Base-by-base conservation (phyloP, 2,888 invertebrate genomes). In the Helicoverpa assulta region DNA sequence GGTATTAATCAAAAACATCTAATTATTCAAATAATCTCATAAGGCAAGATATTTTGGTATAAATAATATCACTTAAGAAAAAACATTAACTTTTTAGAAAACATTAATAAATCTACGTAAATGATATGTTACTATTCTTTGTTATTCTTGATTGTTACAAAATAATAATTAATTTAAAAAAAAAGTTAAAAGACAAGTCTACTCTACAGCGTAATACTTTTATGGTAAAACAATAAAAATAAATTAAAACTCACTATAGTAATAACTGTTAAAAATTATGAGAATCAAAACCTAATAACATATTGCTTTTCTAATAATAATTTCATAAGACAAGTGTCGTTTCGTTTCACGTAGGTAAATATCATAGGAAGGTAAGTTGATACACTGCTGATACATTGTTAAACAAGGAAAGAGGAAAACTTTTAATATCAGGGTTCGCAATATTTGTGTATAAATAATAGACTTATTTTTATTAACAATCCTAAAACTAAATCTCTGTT, bases 121-220 rank as follows among this genome's bases (percentile, higher is more conserved):
- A 88, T 94, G 95, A 95, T 95, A 95, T 95, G 94, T 94, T 87
- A 73, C 86, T 90, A 94, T 94, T 94, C 94, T 91, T 90, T 86
- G 87, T 90, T 92, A 93, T 92, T 92, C 93, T 94, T 93, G 93
- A 91, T 94, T 90, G 84, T 70, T 51, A 73, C 67, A 66, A 18
- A 77, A 47, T 64, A 72, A 58, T 63, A 70, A 69, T 78, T 73
- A 80, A 84, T 82, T 75, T 74, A 82, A 84, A 82, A 74, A 82
- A 74, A 61, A 73, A 76, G 59, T 68, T 69, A 59, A 59, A 69
- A 76, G 75, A 71, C 72, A 73, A 67, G 52, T 83, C 90, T 91
- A 92, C 72, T 86, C 92, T 92, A 92, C 83, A 68, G 76, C 76
- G 80, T 92, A 92, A 93, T 93, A 92, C 92, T 92, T 90, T 90